These are phyloP conservation scores for Penaeus monodon DNA, from an alignment of 2,888 invertebrate genomes.

Conservation along the genomic window DNA sequence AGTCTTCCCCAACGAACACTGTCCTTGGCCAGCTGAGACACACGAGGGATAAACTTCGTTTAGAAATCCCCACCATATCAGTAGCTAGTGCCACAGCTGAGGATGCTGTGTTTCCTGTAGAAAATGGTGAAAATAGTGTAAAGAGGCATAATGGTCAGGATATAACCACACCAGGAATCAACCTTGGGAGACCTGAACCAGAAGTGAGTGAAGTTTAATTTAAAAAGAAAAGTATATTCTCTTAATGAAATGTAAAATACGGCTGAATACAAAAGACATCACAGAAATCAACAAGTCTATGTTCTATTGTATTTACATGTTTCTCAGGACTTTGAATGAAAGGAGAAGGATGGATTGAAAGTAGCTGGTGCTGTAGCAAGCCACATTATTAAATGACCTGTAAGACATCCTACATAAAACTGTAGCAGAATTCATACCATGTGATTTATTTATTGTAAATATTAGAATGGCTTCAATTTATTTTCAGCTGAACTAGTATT, in stretches of 20 bases:
- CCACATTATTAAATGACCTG: no score
- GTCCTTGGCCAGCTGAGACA: slow-evolving; percentile 48
- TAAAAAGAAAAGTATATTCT: neutral
- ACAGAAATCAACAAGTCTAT: slow-evolving; percentile 19
- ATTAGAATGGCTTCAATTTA: no score
- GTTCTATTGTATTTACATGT: slow-evolving; percentile 16
- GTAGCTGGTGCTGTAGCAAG: neutral
- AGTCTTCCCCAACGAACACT: slow-evolving; percentile 8
- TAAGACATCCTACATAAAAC: no score
- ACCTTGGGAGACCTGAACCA: slow-evolving; percentile 37
- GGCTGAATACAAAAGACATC: slow-evolving; percentile 15
- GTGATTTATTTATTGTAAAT: no score
- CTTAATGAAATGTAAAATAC: neutral
- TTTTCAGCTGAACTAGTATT: no score
- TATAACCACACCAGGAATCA: slow-evolving; percentile 10
- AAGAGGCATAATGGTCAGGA: slow-evolving; percentile 20
- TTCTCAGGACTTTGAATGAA: slow-evolving; percentile 39
- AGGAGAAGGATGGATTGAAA: slow-evolving; percentile 4
- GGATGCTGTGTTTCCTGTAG: slow-evolving; percentile 3
- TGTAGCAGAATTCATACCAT: no score
- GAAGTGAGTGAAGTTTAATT: slow-evolving; percentile 57
- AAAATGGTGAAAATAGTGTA: slow-evolving; percentile 31
- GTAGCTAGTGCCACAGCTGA: slow-evolving; percentile 32
- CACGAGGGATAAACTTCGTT: slow-evolving; percentile 45
- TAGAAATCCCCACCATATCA: slow-evolving; percentile 47